Evolutionary conservation across 2,888 invertebrate species (phyloP), one percentile per base, ranked within the genome.

Genomic region (Thecocarcelia acutangulata): DNA sequence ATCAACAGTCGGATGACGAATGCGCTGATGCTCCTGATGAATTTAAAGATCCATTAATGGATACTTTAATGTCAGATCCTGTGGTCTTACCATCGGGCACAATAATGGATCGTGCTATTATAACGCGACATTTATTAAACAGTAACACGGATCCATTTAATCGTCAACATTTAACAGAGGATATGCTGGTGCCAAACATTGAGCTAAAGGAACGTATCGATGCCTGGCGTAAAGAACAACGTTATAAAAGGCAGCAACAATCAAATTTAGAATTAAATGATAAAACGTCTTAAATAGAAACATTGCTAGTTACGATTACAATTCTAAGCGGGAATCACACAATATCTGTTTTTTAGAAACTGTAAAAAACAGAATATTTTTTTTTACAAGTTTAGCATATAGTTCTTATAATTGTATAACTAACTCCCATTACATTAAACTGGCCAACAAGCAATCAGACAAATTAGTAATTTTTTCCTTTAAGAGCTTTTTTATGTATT

Each of bases 101-200:
- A 87, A 93, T 98, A 24, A 98, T 98, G 97, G 98, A 98, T 91
- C 93, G 98, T 80, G 94, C 97, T 40, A 96, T 98, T 85, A 98
- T 98, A 83, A 93, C 97, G 88, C 93, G 98, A 83, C 98, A 98
- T 92, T 92, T 98, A 87, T 93, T 98, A 86, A 98, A 98, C 91
- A 98, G 98, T 87, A 96, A 95, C 87, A 98, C 98, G 0, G 99
- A 99, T 92, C 99, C 99, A 0, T 99, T 99, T 92, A 99, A 98
- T 91, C 93, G 99, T 80, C 98, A 98, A 90, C 96, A 96, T 15
- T 94, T 99, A 54, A 96, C 96, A 12, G 98, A 98, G 91, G 97
- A 97, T 87, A 97, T 98, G 94, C 93, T 99, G 64, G 93, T 94
- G 87, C 96, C 98, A 94, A 97, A 95, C 85, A 93, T 93, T 66